Evolutionary conservation across 2,888 invertebrate species (phyloP).

Genomic region (Palloptera scutellata): DNA sequence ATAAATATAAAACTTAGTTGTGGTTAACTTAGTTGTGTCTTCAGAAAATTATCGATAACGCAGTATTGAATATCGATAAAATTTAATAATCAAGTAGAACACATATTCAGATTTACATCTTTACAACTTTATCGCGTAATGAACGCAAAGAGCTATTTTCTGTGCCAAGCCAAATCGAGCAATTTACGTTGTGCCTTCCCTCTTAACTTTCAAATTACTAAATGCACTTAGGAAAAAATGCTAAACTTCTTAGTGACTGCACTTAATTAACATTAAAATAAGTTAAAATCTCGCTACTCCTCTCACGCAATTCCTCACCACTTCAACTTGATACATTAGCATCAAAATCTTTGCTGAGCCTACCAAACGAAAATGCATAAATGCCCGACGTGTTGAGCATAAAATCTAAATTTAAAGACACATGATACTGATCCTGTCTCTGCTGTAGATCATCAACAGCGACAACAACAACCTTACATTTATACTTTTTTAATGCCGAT

Average conservation of each 20-base stretch:
- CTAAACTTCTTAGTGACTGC: conserved; percentile 32
- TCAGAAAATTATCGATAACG: too few species aligned
- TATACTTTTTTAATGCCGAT: conserved; percentile 27
- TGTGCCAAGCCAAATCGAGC: conserved; percentile 12
- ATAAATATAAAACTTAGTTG: too few species aligned
- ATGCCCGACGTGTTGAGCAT: conserved; percentile 36
- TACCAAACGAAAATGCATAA: conserved; percentile 5
- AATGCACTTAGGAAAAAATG: conserved; percentile 24
- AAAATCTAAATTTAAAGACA: conserved; percentile 41
- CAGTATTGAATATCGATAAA: too few species aligned
- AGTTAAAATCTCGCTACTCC: conserved; percentile 24
- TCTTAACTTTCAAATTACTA: conserved; percentile 18
- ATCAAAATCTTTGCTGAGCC: not conserved
- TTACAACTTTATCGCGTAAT: conserved; percentile 52
- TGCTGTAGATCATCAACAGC: not conserved
- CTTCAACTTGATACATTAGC: conserved; percentile 6
- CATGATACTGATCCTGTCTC: conserved; percentile 22
- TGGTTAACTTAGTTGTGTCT: too few species aligned
- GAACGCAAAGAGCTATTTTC: not conserved
- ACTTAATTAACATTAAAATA: conserved; percentile 50
- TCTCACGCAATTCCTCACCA: not conserved
- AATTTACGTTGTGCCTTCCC: not conserved
- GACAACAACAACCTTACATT: not conserved
- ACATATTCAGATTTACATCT: conserved; percentile 39
- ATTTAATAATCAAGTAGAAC: too few species aligned